Conservation (phyloP, 2,113 vertebrate species). For the Oncorhynchus clarkii region DNA sequence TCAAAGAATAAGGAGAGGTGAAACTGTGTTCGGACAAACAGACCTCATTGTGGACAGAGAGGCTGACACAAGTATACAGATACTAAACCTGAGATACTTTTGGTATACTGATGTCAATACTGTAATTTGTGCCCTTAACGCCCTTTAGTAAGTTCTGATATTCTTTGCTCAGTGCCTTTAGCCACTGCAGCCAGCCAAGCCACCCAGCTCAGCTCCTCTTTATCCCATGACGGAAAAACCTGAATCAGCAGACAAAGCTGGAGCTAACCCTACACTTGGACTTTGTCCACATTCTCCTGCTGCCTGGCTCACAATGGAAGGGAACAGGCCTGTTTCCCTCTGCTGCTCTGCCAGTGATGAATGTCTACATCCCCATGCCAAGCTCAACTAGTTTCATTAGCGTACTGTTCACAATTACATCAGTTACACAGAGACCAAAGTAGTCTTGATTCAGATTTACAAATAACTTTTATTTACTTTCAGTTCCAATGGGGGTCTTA, state of each 20-base stretch:
- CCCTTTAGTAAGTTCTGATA: no score
- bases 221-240: neutral
- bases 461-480: no score
- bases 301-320: constrained; percentile 8
- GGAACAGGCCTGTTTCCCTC: neutral
- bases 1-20: no score
- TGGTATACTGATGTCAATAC: no score
- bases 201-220: constrained; percentile 2
- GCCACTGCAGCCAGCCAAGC: no score
- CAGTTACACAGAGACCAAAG: neutral
- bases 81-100: no score
- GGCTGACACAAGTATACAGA: neutral
- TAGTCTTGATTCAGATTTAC: no score
- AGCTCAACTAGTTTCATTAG: neutral
- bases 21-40: neutral
- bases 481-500: no score
- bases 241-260: constrained; percentile 10
- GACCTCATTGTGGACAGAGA: neutral
- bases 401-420: neutral
- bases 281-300: constrained; percentile 1
- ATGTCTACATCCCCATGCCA: neutral
- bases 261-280: neutral
- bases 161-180: no score
- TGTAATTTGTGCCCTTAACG: no score
- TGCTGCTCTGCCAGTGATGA: neutral